Conservation (phyloP, 2,888 invertebrate genomes). For the Anorthoa munda region DNA sequence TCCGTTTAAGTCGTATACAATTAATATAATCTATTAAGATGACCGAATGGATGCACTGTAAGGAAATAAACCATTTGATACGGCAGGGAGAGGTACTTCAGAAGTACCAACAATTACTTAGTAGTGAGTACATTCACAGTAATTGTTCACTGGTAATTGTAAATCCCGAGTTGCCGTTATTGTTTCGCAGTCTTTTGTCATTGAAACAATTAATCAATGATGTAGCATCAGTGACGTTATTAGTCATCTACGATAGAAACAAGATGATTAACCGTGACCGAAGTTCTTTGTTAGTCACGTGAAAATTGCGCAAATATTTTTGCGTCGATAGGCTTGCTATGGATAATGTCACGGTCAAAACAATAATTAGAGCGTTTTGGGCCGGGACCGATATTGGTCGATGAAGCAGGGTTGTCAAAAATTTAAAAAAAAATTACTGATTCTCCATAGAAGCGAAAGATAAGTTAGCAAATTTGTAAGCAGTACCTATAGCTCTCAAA, state of each 20-base stretch:
- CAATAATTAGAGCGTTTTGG: conserved; percentile 64
- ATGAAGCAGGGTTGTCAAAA: conserved; percentile 42
- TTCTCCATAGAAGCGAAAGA: neutral
- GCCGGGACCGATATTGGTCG: conserved; percentile 27
- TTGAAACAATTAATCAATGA: conserved; percentile 62
- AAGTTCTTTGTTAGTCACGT: conserved; percentile 61
- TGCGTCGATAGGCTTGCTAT: conserved; percentile 57
- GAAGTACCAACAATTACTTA: conserved; percentile 19
- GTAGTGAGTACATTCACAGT: conserved; percentile 32
- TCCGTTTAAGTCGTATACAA: neutral
- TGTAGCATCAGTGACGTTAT: conserved; percentile 48
- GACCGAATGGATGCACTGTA: neutral
- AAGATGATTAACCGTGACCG: conserved; percentile 38
- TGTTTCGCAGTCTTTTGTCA: conserved; percentile 66
- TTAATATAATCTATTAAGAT: conserved; percentile 20
- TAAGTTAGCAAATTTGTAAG: neutral
- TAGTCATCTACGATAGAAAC: conserved; percentile 68
- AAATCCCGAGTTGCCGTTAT: conserved; percentile 62
- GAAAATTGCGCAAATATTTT: conserved; percentile 68
- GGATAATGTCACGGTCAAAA: conserved; percentile 70
- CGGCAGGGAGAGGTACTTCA: neutral
- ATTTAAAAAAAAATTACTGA: neutral
- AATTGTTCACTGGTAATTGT: conserved; percentile 49
- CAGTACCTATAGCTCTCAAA: neutral
- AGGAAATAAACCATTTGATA: conserved; percentile 32